A percentile compares a stretch with the other conserved stretches of the same genome.
Evolutionary conservation across 2,797 vertebrate species (phyloP).

Genomic region (Choloepus didactylus): DNA sequence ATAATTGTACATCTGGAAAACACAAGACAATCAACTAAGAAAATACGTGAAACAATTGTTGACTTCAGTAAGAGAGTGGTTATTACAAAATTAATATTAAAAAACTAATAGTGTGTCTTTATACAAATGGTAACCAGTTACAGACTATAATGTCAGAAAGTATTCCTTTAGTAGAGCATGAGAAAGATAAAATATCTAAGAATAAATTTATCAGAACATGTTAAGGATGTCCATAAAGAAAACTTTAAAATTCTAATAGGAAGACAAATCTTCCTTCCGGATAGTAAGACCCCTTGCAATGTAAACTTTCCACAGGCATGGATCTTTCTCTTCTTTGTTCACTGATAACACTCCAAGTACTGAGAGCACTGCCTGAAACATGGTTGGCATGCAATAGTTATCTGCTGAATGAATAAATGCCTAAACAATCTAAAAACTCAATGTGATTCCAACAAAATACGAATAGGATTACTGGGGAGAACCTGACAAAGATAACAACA

Average conservation of each 20-base stretch:
- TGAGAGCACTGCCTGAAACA: background rate
- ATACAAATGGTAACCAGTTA: background rate
- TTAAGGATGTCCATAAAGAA: background rate
- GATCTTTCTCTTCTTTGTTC: background rate
- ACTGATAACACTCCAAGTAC: background rate
- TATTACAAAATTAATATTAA: conserved; percentile 35
- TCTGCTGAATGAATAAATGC: background rate
- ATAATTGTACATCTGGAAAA: conserved; percentile 16
- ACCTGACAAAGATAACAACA: background rate
- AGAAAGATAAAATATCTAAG: conserved; percentile 28
- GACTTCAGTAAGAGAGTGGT: background rate
- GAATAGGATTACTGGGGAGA: background rate
- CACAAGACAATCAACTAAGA: background rate
- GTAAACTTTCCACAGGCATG: background rate
- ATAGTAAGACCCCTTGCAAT: background rate
- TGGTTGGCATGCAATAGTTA: background rate
- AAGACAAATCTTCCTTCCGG: conserved; percentile 5
- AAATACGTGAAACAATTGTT: background rate
- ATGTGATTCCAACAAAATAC: conserved; percentile 41
- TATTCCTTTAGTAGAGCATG: background rate
- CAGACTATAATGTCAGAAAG: background rate
- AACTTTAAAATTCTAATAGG: conserved; percentile 7
- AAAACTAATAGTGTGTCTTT: background rate
- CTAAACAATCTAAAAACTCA: background rate
- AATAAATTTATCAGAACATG: background rate